Conservation (phyloP, 2,888 invertebrate genomes). For the Platycheirus rosarum region DNA sequence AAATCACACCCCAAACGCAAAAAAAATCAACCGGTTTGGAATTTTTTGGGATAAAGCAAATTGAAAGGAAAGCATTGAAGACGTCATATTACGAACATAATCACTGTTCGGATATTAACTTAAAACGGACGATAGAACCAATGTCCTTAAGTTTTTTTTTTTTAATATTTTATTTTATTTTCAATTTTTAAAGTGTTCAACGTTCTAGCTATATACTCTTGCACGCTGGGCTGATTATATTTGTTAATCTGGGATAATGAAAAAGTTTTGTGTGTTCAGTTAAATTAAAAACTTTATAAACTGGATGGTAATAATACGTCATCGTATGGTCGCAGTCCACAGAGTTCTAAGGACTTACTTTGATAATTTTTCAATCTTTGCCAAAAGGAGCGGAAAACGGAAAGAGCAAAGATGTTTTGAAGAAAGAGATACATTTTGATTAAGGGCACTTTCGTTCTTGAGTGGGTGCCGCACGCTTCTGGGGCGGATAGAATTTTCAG, state of each 20-base stretch:
- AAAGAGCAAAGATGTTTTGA: background rate
- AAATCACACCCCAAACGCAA: constrained; percentile 69
- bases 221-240: constrained; percentile 34
- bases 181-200: constrained; percentile 23
- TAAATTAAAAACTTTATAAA: constrained; percentile 71
- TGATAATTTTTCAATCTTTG: constrained; percentile 69
- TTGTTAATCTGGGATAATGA: constrained; percentile 60
- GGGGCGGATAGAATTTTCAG: constrained; percentile 8
- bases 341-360: constrained; percentile 57
- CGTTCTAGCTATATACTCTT: background rate
- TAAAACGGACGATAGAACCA: constrained; percentile 72
- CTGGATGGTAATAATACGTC: constrained; percentile 55
- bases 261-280: constrained; percentile 72
- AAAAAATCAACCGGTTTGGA: constrained; percentile 72
- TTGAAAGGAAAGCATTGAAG: constrained; percentile 69
- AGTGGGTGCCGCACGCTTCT: constrained; percentile 18
- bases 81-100: constrained; percentile 71
- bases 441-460: constrained; percentile 17
- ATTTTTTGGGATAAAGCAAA: constrained; percentile 72
- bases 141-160: constrained; percentile 59
- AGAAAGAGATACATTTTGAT: constrained; percentile 9
- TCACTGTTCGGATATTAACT: constrained; percentile 73
- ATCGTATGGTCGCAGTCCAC: constrained; percentile 43
- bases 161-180: constrained; percentile 1
- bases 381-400: constrained; percentile 24